A percentile compares a stretch with the other conserved stretches of the same genome.
Evolutionary conservation across 2,888 invertebrate genomes (phyloP).

Genomic region (Pristionchus fissidentatus): DNA sequence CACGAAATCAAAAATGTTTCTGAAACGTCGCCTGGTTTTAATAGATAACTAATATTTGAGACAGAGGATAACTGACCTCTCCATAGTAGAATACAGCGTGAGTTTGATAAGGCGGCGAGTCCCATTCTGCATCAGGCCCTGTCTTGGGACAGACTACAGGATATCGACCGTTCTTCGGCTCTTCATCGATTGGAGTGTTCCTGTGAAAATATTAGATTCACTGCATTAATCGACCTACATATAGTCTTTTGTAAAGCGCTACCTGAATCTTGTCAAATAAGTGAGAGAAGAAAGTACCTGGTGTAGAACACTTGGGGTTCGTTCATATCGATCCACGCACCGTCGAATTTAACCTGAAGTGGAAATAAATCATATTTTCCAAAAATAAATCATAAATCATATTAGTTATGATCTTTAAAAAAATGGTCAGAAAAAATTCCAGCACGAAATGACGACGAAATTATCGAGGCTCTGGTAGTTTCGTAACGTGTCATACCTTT

Average conservation of each 20-base stretch:
- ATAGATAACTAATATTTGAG: background rate
- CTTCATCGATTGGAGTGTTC: background rate
- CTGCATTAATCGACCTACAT: background rate
- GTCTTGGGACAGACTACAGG: constrained; percentile 64
- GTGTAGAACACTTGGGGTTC: constrained; percentile 86
- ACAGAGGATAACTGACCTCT: constrained; percentile 45
- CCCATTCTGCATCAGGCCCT: constrained; percentile 62
- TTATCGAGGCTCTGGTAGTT: no score
- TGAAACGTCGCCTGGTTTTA: no score
- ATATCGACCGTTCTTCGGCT: background rate
- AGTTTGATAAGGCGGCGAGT: constrained; percentile 71
- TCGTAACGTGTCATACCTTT: constrained; percentile 55
- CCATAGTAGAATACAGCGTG: constrained; percentile 66
- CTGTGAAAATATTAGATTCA: background rate
- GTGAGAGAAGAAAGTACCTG: no score
- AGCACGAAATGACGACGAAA: no score
- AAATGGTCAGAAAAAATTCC: background rate
- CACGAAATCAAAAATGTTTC: background rate
- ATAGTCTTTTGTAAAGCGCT: background rate
- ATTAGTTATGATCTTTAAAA: background rate
- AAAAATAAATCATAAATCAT: background rate
- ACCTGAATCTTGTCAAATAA: no score
- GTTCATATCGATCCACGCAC: constrained; percentile 92
- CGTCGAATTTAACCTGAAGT: constrained; percentile 81
- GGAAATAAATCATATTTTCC: no score